Evolutionary conservation across 2,113 vertebrate genomes (phyloP), one percentile per base, ranked within the genome.

Genomic region (Smithornis capensis): DNA sequence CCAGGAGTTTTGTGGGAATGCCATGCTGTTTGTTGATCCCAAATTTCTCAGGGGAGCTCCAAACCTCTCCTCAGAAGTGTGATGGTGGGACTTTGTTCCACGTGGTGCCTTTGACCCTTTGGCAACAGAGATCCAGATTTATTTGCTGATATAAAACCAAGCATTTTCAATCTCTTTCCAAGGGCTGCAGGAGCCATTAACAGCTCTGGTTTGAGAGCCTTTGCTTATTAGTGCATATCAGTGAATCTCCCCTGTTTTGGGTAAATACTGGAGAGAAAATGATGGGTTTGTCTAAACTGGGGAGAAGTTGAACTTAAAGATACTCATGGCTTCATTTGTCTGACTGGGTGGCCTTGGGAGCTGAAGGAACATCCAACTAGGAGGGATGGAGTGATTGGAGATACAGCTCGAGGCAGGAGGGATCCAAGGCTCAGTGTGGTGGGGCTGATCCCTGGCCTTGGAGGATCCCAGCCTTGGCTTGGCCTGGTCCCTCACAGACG

Each of bases 291-390:
- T 9, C 4, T 47, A 37, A 65, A 22, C 10, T 40, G 4, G 1
- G 1, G 6, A 56, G 37, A 16, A 27, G 13, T 0, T 37, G 65
- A 42, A 19, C 0, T 14, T 28, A 14, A 44, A 28, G 45, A 14
- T 2, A 1, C 29, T n/a, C 5, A 2, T 6, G 27, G 49, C 25
- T 37, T 65, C 14, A 0, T 44, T 70, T 25, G 1, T 7, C 27
- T 10, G 4, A 0, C 49, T 38, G 12, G 19, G 15, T 16, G 47
- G 33, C 44, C 47, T 19, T 8, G 65, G 28, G 55, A 25, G 25
- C 17, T 33, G 9, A 3, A 19, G 40, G 49, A 3, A 14, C 15
- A 6, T 12, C 4, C 2, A 19, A 0, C 25, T 1, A 8, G 2
- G 42, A 35, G 44, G 9, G 24, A 3, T 33, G 68, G 38, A 59